These are phyloP conservation scores for Thinocorus orbignyianus DNA, from an alignment of 2,113 vertebrate genomes.

Conservation along the genomic window DNA sequence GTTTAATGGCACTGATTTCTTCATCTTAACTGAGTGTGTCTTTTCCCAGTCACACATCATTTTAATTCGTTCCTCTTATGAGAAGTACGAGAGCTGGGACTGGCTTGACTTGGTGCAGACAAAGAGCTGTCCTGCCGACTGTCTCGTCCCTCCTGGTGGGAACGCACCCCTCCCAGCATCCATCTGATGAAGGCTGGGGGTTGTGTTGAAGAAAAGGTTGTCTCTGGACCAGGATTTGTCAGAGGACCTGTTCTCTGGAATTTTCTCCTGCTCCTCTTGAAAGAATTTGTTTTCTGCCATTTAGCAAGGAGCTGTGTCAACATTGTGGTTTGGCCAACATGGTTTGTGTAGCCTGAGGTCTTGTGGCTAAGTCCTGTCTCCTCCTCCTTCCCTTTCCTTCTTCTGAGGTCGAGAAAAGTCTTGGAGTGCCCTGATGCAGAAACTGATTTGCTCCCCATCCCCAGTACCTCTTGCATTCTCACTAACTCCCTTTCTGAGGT, in stretches of 20 bases:
- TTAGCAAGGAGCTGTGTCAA: background rate
- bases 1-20: constrained; percentile 47
- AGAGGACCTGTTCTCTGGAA: background rate
- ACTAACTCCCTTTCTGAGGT: background rate
- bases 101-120: background rate
- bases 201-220: background rate
- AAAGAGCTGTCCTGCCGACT: background rate
- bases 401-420: background rate
- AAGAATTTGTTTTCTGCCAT: background rate
- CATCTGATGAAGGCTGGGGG: background rate
- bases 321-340: background rate
- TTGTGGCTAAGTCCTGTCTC: background rate
- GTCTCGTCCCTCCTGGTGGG: background rate
- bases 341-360: background rate
- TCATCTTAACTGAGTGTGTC: constrained; percentile 29
- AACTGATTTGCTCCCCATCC: background rate
- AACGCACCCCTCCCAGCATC: background rate
- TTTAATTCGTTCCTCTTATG: background rate
- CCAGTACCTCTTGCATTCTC: background rate
- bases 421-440: background rate
- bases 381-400: background rate
- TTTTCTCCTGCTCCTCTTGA: background rate
- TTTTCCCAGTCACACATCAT: background rate
- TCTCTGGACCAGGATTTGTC: background rate
- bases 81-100: background rate